Conservation (phyloP, 2,888 invertebrate genomes). For the Protophormia terraenovae region DNA sequence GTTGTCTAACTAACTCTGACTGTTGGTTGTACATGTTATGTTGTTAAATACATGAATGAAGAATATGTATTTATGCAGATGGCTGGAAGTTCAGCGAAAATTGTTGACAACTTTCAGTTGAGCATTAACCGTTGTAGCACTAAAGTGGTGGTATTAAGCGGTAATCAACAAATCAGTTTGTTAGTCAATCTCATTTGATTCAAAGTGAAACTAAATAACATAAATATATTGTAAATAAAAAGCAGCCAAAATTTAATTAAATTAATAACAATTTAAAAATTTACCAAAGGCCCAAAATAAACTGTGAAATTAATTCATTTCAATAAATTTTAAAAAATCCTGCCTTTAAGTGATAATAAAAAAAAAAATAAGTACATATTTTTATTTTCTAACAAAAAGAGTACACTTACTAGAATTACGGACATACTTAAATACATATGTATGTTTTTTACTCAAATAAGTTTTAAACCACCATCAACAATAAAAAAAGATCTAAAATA, state of each 20-base stretch:
- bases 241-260: not conserved
- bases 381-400: no score
- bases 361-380: no score
- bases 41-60: slow-evolving; percentile 41
- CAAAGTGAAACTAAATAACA: slow-evolving; percentile 55
- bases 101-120: slow-evolving; percentile 68
- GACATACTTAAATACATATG: no score
- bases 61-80: slow-evolving; percentile 42
- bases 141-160: slow-evolving; percentile 48
- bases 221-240: not conserved
- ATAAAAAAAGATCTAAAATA: not conserved
- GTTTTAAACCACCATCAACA: not conserved
- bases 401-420: no score
- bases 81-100: slow-evolving; percentile 66
- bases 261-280: no score
- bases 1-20: slow-evolving; percentile 15
- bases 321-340: not conserved
- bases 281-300: no score
- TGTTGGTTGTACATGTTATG: slow-evolving; percentile 27
- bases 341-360: not conserved
- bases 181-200: not conserved
- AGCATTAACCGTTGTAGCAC: slow-evolving; percentile 66
- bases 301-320: not conserved
- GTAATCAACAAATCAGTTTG: not conserved
- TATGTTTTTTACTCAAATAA: not conserved